Conservation (phyloP, 1,140 invertebrate species). For the Polypedilum vanderplanki region DNA sequence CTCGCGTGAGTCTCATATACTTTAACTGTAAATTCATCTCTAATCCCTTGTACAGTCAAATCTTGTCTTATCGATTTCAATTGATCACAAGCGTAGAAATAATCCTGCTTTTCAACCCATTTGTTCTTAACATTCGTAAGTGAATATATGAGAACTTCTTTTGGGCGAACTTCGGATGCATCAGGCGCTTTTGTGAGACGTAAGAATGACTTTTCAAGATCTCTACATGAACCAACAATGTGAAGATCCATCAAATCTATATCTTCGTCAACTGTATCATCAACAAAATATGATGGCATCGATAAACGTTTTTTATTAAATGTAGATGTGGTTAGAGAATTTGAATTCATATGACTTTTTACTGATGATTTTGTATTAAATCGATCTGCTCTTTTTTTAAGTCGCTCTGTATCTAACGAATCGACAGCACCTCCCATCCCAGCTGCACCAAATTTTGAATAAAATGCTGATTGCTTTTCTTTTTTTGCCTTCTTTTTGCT, state of each 20-base stretch:
- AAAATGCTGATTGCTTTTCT: slow-evolving; percentile 57
- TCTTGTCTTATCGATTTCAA: slow-evolving; percentile 98
- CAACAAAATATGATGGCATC: slow-evolving; percentile 37
- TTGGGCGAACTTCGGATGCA: slow-evolving; percentile 81
- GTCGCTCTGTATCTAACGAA: slow-evolving; percentile 58
- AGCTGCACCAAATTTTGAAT: slow-evolving; percentile 58
- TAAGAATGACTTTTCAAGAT: slow-evolving; percentile 92
- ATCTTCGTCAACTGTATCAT: slow-evolving; percentile 50
- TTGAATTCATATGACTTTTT: slow-evolving; percentile 39
- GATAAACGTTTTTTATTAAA: slow-evolving; percentile 31
- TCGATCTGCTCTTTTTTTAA: slow-evolving; percentile 78
- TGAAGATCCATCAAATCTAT: slow-evolving; percentile 77
- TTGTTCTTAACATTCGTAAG: slow-evolving; percentile 82
- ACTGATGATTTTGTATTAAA: slow-evolving; percentile 56
- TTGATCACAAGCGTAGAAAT: slow-evolving; percentile 95
- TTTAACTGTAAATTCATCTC: slow-evolving; percentile 87
- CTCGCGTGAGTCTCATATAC: slow-evolving; percentile 96
- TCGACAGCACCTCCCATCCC: slow-evolving; percentile 54
- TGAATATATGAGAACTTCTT: slow-evolving; percentile 74
- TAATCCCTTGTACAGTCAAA: slow-evolving; percentile 93
- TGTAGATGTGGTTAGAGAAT: slow-evolving; percentile 22
- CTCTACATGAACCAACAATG: slow-evolving; percentile 86
- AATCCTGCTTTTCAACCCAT: slow-evolving; percentile 86
- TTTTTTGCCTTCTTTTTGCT: slow-evolving; percentile 52
- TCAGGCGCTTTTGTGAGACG: slow-evolving; percentile 93